Conservation (phyloP, 2,888 invertebrate species). For the Leptinotarsa juncta region DNA sequence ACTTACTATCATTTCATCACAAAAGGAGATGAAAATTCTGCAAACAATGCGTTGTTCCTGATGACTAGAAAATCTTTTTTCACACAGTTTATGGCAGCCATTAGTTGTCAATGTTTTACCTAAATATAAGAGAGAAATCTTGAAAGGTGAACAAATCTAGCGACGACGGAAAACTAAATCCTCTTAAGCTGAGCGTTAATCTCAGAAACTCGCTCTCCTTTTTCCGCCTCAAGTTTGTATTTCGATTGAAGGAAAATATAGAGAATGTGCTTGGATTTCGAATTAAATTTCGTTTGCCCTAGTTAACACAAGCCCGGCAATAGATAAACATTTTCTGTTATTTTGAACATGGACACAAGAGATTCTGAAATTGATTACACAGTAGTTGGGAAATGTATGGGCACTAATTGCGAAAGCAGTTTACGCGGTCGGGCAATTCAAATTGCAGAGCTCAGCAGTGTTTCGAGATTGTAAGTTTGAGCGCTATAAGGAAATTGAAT, state of each 20-base stretch:
- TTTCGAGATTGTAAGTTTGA: slow-evolving; percentile 36
- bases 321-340: neutral
- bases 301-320: neutral
- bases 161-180: neutral
- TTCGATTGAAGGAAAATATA: neutral
- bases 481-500: slow-evolving; percentile 43
- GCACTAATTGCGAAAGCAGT: slow-evolving; percentile 41
- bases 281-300: neutral
- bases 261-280: slow-evolving; percentile 1
- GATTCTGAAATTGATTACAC: slow-evolving; percentile 1
- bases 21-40: too few relatives aligned
- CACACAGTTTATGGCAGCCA: too few relatives aligned
- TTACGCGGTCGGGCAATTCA: slow-evolving; percentile 43
- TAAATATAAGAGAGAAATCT: neutral
- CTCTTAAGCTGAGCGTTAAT: neutral
- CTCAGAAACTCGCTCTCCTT: slow-evolving; percentile 1
- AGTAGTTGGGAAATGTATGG: slow-evolving; percentile 14
- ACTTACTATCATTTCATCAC: too few relatives aligned
- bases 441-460: slow-evolving; percentile 42
- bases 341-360: neutral
- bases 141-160: neutral
- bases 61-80: too few relatives aligned
- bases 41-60: too few relatives aligned
- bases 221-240: neutral
- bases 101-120: slow-evolving; percentile 6